Evolutionary conservation across 2,888 invertebrate species (phyloP).

Genomic region (Lingula anatina): DNA sequence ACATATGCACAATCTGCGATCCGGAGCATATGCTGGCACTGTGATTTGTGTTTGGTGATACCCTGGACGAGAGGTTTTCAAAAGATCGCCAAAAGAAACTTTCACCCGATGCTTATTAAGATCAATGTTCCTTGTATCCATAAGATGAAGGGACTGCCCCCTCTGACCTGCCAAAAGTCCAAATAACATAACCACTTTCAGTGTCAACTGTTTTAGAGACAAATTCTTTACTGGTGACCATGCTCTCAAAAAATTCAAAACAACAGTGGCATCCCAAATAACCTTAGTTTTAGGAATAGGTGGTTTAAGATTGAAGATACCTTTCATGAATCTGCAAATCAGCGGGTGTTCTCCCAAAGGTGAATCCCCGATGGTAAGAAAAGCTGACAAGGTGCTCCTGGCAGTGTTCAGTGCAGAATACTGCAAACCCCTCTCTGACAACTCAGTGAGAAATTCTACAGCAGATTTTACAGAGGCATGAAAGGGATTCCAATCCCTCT

Average conservation of each 20-base stretch:
- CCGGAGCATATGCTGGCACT: background rate
- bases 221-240: background rate
- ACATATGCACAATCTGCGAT: constrained; percentile 1
- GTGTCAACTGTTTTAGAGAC: constrained; percentile 3
- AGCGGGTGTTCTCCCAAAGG: background rate
- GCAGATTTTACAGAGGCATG: background rate
- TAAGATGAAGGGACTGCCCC: constrained; percentile 1
- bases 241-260: constrained; percentile 2
- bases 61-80: constrained; percentile 4
- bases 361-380: background rate
- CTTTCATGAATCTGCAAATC: constrained; percentile 10
- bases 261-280: constrained; percentile 8
- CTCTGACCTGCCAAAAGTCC: constrained; percentile 2
- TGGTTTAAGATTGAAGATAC: constrained; percentile 4
- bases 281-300: constrained; percentile 4
- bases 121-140: constrained; percentile 1
- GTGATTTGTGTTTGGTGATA: background rate
- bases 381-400: background rate
- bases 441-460: too few relatives aligned
- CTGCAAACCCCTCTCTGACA: background rate
- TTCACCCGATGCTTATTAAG: background rate
- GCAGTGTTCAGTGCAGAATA: background rate
- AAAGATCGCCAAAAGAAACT: background rate
- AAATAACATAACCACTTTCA: background rate
- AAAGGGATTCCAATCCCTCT: background rate